Base-by-base conservation (phyloP, 1,140 invertebrate species). In the Drosophila bocqueti region DNA sequence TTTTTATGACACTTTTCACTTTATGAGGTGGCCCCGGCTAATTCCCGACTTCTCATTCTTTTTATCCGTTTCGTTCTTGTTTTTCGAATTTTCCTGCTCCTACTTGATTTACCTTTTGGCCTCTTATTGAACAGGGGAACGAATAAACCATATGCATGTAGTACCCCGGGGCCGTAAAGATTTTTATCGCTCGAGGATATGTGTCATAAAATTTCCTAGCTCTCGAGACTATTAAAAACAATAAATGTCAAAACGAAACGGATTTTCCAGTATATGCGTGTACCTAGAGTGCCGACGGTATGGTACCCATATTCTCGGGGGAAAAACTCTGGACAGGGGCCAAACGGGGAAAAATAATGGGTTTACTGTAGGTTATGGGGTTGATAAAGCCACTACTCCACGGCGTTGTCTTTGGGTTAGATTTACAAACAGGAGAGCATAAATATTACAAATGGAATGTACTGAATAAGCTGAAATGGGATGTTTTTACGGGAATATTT, bases 1-100 rank as follows among this genome's bases (percentile, higher is more conserved):
- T 89, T 89, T 89, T 89, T 89, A 89, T 90, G 85, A 89, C 85
- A 89, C 85, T 89, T 89, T 89, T 90, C 85, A 89, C 75, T 89
- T 89, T 85, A 89, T 89, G 85, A 81, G 60, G 49, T 47, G 62
- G 50, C 26, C 58, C 60, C 59, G 58, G 77, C 80, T 81, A 81
- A 87, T 87, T 83, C 64, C 72, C 64, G 75, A 76, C 45, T 52
- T 52, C 67, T 46, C 58, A 36, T 73, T 58, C 47, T 79, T 73
- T 46, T 60, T 52, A 69, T 69, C 46, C 66, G 10, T 52, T 50
- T 76, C 13, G 34, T 26, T 38, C 13, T 57, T 42, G n/a, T 62
- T 57, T 40, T 69, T 18, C 10, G 18, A 18, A 54, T 54, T 54
- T 54, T 7, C 7, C 31, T 21, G 31, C 36, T 40, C 47, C 34